phyloP scores from a whole-genome alignment of 2,113 vertebrate species.

The Euleptes europaea region DNA sequence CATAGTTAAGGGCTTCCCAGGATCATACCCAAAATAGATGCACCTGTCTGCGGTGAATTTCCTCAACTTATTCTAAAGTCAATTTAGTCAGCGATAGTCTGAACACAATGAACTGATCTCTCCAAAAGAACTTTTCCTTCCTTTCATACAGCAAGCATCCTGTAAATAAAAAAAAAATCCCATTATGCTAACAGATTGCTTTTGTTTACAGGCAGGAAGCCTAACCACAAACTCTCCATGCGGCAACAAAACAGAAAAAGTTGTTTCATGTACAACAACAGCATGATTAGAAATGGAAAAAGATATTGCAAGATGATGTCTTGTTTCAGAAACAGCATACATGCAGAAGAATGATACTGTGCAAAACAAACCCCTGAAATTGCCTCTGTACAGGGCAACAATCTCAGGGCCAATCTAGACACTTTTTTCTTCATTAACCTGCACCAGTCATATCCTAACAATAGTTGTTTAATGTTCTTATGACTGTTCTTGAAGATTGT shows the following conservation, averaged over 20 bases:
- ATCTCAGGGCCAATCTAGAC: not conserved
- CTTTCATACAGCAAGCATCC: conserved; percentile 75
- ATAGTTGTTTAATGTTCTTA: not conserved
- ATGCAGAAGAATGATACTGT: not conserved
- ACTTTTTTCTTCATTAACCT: not conserved
- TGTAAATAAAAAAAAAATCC: conserved; percentile 65
- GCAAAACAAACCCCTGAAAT: conserved; percentile 12
- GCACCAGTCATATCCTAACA: not conserved
- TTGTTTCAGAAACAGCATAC: conserved; percentile 4
- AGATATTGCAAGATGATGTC: conserved; percentile 41
- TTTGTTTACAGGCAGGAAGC: conserved; percentile 74
- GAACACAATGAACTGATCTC: conserved; percentile 63
- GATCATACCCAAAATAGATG: conserved; percentile 17
- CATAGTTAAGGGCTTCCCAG: conserved; percentile 4
- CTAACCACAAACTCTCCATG: conserved; percentile 54
- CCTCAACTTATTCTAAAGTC: conserved; percentile 21
- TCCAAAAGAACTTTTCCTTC: conserved; percentile 80
- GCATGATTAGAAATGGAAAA: conserved; percentile 53
- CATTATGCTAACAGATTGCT: conserved; percentile 44
- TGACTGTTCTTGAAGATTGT: too few relatives aligned
- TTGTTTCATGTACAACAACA: conserved; percentile 56
- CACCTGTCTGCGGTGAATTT: not conserved
- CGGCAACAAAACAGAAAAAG: conserved; percentile 48
- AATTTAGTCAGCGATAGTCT: conserved; percentile 36
- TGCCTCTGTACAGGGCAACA: not conserved